These are phyloP conservation scores for Enoplosus armatus DNA, from an alignment of 2,797 vertebrate genomes.

Conservation along the genomic window DNA sequence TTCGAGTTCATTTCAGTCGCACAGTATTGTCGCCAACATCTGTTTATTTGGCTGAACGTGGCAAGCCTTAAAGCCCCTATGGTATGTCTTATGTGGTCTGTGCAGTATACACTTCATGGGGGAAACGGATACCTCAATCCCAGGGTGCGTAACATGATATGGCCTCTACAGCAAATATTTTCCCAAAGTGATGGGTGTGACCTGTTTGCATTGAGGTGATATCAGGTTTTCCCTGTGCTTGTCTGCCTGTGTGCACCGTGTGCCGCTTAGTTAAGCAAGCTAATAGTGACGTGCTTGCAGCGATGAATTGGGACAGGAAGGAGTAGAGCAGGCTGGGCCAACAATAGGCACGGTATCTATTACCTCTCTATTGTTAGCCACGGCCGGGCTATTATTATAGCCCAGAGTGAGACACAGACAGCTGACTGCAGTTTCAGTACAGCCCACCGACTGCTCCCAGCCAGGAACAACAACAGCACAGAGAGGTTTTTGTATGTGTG, in stretches of 20 bases:
- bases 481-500: constrained; percentile 20
- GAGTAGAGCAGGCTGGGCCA: constrained; percentile 64
- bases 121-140: constrained; percentile 14
- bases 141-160: constrained; percentile 34
- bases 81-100: not conserved
- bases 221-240: constrained; percentile 52
- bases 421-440: constrained; percentile 72
- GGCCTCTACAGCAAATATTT: constrained; percentile 39
- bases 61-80: not conserved
- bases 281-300: constrained; percentile 59
- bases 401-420: constrained; percentile 67
- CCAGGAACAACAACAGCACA: constrained; percentile 50
- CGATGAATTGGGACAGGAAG: constrained; percentile 73
- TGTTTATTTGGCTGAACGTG: constrained; percentile 44
- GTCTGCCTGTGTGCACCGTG: constrained; percentile 56
- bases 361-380: constrained; percentile 85
- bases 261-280: constrained; percentile 63
- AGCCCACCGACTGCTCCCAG: constrained; percentile 55
- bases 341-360: constrained; percentile 81
- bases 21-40: constrained; percentile 43
- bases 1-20: constrained; percentile 64
- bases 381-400: constrained; percentile 78
- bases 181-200: constrained; percentile 44
- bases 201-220: constrained; percentile 37
- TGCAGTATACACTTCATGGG: not conserved